Evolutionary conservation across 2,888 invertebrate genomes (phyloP).

Genomic region (Axea sp.): DNA sequence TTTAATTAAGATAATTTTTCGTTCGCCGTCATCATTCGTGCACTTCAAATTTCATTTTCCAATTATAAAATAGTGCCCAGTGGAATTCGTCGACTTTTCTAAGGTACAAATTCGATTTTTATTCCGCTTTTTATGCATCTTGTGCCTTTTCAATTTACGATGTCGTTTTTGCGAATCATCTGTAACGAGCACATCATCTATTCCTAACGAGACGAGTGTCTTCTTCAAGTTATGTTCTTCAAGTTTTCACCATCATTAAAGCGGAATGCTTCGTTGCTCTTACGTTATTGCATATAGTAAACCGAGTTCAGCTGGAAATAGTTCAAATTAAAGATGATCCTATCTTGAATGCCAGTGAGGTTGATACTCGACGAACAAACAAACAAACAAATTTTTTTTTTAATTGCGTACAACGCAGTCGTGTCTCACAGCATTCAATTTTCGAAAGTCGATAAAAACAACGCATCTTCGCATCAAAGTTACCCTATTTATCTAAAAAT

Average conservation of each 20-base stretch:
- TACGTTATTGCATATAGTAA: slow-evolving; percentile 5
- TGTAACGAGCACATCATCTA: slow-evolving; percentile 71
- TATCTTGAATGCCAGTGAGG: slow-evolving; percentile 2
- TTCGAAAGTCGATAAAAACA: slow-evolving; percentile 36
- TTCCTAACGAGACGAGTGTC: slow-evolving; percentile 71
- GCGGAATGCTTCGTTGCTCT: slow-evolving; percentile 23
- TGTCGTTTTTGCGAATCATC: slow-evolving; percentile 48
- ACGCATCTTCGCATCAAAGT: background rate
- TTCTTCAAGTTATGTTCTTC: slow-evolving; percentile 29
- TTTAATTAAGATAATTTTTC: slow-evolving; percentile 12
- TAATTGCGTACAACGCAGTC: background rate
- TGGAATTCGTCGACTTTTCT: too few species aligned
- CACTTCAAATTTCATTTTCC: background rate
- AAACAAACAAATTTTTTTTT: background rate
- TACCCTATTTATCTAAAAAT: slow-evolving; percentile 25
- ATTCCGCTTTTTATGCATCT: slow-evolving; percentile 21
- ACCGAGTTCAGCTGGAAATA: slow-evolving; percentile 16
- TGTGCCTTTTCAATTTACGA: slow-evolving; percentile 15
- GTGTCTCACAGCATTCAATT: slow-evolving; percentile 14
- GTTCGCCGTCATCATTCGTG: background rate
- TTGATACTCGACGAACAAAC: slow-evolving; percentile 5
- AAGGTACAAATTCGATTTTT: background rate
- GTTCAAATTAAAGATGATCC: slow-evolving; percentile 16
- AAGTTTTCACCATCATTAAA: slow-evolving; percentile 47
- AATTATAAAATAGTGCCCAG: slow-evolving; percentile 4